Base-by-base conservation (phyloP, 2,888 invertebrate species). In the Ornithoptera alexandrae region DNA sequence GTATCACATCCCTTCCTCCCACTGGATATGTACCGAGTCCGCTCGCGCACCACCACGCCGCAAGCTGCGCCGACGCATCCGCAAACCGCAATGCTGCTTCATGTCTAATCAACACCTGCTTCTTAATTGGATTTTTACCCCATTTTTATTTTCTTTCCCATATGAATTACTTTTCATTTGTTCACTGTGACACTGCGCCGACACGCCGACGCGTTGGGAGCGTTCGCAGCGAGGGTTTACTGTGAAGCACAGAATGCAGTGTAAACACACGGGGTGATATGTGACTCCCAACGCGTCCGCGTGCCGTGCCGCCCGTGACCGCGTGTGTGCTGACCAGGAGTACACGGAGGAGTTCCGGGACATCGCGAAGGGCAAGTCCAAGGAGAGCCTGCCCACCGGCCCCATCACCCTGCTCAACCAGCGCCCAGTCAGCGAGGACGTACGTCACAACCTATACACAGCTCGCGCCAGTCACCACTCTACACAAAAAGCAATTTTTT, bases 281-380 rank as follows among this genome's bases (percentile, higher is more conserved):
- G 6, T 2, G 53, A 53, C 53, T 87, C 88, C 84, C 82, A 81
- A 81, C 84, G 80, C 78, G 74, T 84, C 84, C 66, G 67, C 39
- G 70, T 73, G 75, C 70, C 72, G 70, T 65, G 64, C 91, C 87
- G 88, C 93, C 90, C 85, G 89, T 88, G 87, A 84, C 85, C 85
- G 79, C 81, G 81, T 85, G 84, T 92, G 90, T 82, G 83, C 82
- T 79, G 79, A 79, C 81, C 94, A 98, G 98, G 98, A 98, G 93
- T 98, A 98, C 94, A 97, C 97, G 79, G 98, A 98, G 94, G 98
- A 98, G 93, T 98, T 98, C 94, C 95, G 98, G 85, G 98, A 98
- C 94, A 98, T 98, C 93, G 97, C 97, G 88, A 98, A 97, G 93
- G 97, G 97, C 86, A 97, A 97, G 94, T 97, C 96, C 81, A 97